Evolutionary conservation across 2,113 vertebrate genomes (phyloP).

Genomic region (Climacteris rufus): DNA sequence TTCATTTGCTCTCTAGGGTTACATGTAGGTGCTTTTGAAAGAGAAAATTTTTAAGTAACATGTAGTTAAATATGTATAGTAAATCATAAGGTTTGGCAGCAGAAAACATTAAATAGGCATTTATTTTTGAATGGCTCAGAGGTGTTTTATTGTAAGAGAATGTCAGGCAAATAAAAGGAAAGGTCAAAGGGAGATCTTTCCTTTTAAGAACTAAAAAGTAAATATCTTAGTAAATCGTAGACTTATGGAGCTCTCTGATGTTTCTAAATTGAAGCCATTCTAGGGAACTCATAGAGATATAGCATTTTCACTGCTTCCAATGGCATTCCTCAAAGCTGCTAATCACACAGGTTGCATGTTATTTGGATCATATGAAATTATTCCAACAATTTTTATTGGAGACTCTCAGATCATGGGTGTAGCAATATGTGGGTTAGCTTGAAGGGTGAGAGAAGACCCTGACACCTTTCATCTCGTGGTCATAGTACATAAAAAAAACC

Average conservation of each 20-base stretch:
- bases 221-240: constrained; percentile 66
- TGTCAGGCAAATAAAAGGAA: constrained; percentile 70
- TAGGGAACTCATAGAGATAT: background rate
- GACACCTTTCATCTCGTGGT: background rate
- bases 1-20: background rate
- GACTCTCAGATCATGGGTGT: background rate
- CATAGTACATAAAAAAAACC: background rate
- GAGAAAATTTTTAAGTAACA: constrained; percentile 1
- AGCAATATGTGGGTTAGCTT: background rate
- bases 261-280: constrained; percentile 1
- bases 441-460: background rate
- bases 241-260: background rate
- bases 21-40: background rate
- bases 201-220: constrained; percentile 61
- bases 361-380: background rate
- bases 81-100: constrained; percentile 30
- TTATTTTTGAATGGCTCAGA: constrained; percentile 38
- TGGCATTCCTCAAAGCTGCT: background rate
- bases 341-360: background rate
- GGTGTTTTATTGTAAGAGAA: constrained; percentile 61
- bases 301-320: background rate
- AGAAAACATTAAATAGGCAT: constrained; percentile 53
- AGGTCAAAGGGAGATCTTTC: constrained; percentile 61
- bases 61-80: background rate
- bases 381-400: background rate